These are phyloP conservation scores for Cryptops parisi DNA, from an alignment of 2,888 invertebrate genomes.

Conservation along the genomic window DNA sequence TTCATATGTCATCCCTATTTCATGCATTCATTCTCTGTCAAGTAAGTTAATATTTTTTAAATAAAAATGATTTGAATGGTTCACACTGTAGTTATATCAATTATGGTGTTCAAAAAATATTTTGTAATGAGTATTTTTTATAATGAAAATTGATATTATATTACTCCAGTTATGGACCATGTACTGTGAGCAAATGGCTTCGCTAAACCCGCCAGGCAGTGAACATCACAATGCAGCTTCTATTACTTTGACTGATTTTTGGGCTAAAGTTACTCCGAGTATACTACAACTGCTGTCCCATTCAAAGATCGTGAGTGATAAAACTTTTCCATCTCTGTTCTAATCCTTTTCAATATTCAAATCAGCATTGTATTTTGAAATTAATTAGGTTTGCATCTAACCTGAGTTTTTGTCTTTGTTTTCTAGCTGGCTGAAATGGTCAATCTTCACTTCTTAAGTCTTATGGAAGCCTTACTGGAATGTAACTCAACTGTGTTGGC, in stretches of 20 bases:
- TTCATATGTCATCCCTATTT: slow-evolving; percentile 91
- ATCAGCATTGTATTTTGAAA: neutral
- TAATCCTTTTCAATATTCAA: no score
- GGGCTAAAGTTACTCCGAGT: slow-evolving; percentile 95
- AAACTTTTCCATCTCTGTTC: neutral
- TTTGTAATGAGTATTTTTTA: neutral
- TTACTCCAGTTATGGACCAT: slow-evolving; percentile 75
- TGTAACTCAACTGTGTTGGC: slow-evolving; percentile 84
- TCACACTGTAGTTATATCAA: neutral
- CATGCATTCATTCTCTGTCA: slow-evolving; percentile 97
- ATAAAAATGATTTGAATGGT: neutral
- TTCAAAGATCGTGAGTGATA: slow-evolving; percentile 65
- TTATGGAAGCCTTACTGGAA: slow-evolving; percentile 87
- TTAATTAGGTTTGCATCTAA: neutral
- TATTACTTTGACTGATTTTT: slow-evolving; percentile 80
- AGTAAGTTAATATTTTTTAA: slow-evolving; percentile 35
- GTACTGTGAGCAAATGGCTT: slow-evolving; percentile 79
- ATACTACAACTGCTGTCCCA: slow-evolving; percentile 82
- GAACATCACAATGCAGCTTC: slow-evolving; percentile 31
- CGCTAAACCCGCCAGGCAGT: slow-evolving; percentile 40
- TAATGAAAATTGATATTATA: slow-evolving; percentile 3
- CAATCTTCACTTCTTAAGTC: slow-evolving; percentile 85
- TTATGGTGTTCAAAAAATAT: neutral
- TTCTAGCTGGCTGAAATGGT: slow-evolving; percentile 89
- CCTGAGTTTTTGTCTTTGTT: neutral